Evolutionary conservation across 2,797 vertebrate genomes (phyloP), one percentile per base, ranked within the genome.

Genomic region (Poecilia wingei): DNA sequence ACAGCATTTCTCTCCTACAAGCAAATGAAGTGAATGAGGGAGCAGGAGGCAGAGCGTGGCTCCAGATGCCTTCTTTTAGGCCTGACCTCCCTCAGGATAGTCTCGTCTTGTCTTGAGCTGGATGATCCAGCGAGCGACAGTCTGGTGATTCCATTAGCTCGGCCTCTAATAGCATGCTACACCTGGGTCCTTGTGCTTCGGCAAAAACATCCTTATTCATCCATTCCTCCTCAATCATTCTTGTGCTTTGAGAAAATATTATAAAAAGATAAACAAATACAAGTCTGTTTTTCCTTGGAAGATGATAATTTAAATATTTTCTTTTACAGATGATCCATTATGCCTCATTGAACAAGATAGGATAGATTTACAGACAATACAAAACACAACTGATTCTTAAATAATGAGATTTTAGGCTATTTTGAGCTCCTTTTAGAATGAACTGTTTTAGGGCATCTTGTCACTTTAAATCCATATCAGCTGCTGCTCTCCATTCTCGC

Each of bases 111-210:
- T 92, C 91, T 88, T 87, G 82, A 87, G 89, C 89, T 25, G 75
- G 70, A 3, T 75, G 83, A 90, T 89, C 84, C 77, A 53, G 74
- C 71, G 72, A 90, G 83, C 86, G 79, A 84, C 85, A 64, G 88
- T 73, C 90, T 72, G 80, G 61, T 79, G 88, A 91, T 91, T 91
- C 87, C 88, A 94, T 94, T 94, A 93, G 89, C 88, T 87, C 76
- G 74, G 78, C 74, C 51, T 66, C 92, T 94, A 94, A 95, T 92
- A 88, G 89, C 84, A 91, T 72, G 68, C 82, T 81, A 88, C 94
- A 95, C 94, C 94, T 95, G 94, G 90, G 94, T 93, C 93, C 94
- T 82, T 74, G 79, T 84, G 82, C 77, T 87, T 87, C 74, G 69
- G 87, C 81, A 72, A 74, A 51, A 76, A 76, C 82, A 79, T 71